Conservation (phyloP, 2,113 vertebrate genomes). For the Engystomops pustulosus region DNA sequence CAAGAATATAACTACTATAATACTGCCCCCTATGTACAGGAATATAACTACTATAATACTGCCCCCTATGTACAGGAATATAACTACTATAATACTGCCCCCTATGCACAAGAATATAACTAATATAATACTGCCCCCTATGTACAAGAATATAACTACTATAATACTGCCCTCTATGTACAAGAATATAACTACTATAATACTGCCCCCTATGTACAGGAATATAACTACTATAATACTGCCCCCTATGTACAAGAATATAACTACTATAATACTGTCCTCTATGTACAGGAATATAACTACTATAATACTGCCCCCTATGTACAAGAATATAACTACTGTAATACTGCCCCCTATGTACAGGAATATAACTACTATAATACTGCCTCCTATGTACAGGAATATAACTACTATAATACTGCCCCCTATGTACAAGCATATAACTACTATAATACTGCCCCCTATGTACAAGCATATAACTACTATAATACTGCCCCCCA, state of each 20-base stretch:
- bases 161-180: slow-evolving; percentile 2
- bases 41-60: slow-evolving; percentile 1
- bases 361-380: slow-evolving; percentile 10
- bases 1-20: slow-evolving; percentile 15
- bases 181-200: slow-evolving; percentile 15
- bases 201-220: neutral
- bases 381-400: neutral
- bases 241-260: neutral
- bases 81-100: slow-evolving; percentile 6
- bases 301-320: neutral
- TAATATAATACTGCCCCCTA: slow-evolving; percentile 7
- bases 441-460: slow-evolving; percentile 5
- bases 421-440: neutral
- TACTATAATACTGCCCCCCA: neutral
- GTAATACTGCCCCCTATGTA: neutral
- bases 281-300: slow-evolving; percentile 11
- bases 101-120: slow-evolving; percentile 14
- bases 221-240: slow-evolving; percentile 1
- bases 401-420: slow-evolving; percentile 13
- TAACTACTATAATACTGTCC: slow-evolving; percentile 4
- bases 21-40: neutral
- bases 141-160: slow-evolving; percentile 11
- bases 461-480: slow-evolving; percentile 4
- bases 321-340: slow-evolving; percentile 6
- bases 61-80: neutral